phyloP scores from a whole-genome alignment of 2,888 invertebrate genomes.

The Aleiodes alternator region DNA sequence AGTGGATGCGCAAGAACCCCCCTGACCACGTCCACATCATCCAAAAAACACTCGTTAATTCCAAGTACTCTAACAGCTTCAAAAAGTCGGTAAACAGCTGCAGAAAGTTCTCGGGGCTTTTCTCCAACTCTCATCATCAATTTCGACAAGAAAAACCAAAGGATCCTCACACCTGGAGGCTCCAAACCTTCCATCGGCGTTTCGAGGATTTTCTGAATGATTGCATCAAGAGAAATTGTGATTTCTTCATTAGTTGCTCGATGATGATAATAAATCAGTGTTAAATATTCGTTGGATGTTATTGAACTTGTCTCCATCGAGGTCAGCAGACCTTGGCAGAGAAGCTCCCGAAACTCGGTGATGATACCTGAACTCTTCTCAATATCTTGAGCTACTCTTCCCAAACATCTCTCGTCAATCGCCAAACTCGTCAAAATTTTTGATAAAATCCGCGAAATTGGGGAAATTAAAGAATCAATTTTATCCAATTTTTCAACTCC shows the following conservation, averaged over 20 bases:
- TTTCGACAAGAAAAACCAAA: conserved; percentile 13
- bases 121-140: conserved; percentile 4
- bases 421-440: conserved; percentile 12
- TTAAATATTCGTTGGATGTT: neutral
- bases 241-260: neutral
- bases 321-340: neutral
- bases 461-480: neutral
- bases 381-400: neutral
- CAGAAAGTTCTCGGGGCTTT: conserved; percentile 3
- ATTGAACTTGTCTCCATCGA: neutral
- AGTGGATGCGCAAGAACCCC: conserved; percentile 8
- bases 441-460: neutral
- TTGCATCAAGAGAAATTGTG: neutral
- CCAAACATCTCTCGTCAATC: neutral
- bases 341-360: neutral
- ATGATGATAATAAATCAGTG: conserved; percentile 6
- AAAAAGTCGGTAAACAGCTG: conserved; percentile 10
- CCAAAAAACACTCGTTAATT: neutral
- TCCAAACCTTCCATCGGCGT: neutral
- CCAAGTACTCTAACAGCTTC: conserved; percentile 1
- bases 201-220: neutral
- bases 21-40: conserved; percentile 8
- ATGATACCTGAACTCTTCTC: neutral
- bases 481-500: neutral
- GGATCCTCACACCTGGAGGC: neutral